Conservation (phyloP, 2,888 invertebrate genomes). For the Cordilura impudica region DNA sequence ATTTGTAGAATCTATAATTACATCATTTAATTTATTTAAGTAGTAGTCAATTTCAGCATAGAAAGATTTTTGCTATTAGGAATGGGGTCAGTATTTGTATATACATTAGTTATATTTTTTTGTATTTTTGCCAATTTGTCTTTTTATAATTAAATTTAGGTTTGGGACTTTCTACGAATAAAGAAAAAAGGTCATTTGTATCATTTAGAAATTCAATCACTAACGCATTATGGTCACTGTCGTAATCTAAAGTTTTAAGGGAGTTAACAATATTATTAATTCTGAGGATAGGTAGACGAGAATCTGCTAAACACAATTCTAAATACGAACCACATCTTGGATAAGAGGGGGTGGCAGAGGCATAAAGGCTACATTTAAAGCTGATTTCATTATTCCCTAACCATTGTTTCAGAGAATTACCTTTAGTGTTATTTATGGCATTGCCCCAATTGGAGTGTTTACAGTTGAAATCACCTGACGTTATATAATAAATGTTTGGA, state of each 20-base stretch:
- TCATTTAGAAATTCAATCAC: background rate
- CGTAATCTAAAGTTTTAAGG: background rate
- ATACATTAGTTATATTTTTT: conserved; percentile 11
- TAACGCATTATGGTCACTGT: background rate
- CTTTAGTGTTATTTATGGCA: conserved; percentile 7
- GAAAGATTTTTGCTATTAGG: conserved; percentile 8
- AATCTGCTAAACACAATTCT: too few relatives aligned
- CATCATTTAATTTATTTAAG: too few relatives aligned
- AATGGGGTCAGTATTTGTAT: background rate
- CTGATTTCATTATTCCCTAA: background rate
- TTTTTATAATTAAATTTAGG: conserved; percentile 39
- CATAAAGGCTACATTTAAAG: conserved; percentile 4
- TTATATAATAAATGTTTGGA: background rate
- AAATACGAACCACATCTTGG: conserved; percentile 6
- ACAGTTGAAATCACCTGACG: background rate
- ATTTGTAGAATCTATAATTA: conserved; percentile 5
- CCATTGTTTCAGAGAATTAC: background rate
- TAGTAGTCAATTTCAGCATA: conserved; percentile 18
- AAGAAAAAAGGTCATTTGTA: background rate
- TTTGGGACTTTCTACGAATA: background rate
- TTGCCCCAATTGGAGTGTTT: too few relatives aligned
- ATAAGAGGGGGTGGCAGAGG: conserved; percentile 1
- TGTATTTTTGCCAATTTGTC: conserved; percentile 30
- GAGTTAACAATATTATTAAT: too few relatives aligned
- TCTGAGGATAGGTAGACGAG: background rate